Conservation (phyloP, 2,797 vertebrate species). For the Thalassophryne amazonica region DNA sequence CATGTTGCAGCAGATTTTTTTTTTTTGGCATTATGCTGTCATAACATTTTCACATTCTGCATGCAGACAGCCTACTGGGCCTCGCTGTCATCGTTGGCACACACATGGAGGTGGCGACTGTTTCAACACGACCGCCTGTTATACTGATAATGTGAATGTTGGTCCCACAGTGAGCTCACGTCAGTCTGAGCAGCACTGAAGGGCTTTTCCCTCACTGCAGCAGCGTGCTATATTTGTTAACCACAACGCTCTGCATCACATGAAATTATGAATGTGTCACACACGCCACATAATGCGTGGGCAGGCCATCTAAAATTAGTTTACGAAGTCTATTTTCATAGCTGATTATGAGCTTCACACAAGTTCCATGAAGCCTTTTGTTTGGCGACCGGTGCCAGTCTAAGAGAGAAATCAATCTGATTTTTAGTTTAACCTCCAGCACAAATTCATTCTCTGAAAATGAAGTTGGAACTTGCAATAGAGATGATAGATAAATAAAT, state of each 20-base stretch:
- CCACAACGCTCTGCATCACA: slow-evolving; percentile 66
- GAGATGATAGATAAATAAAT: no score
- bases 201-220: slow-evolving; percentile 61
- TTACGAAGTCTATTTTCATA: slow-evolving; percentile 60
- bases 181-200: slow-evolving; percentile 28
- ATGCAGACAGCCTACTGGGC: no score
- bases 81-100: no score
- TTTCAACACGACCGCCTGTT: slow-evolving; percentile 16
- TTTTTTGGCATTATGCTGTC: no score
- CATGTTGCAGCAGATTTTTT: no score
- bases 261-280: slow-evolving; percentile 67
- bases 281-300: slow-evolving; percentile 61
- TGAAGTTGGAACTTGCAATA: no score
- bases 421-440: no score
- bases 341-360: slow-evolving; percentile 18
- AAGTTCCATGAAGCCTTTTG: background rate
- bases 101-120: slow-evolving; percentile 5
- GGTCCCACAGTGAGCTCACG: slow-evolving; percentile 17
- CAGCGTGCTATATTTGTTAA: slow-evolving; percentile 58
- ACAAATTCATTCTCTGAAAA: no score
- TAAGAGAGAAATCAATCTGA: no score
- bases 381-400: background rate
- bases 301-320: slow-evolving; percentile 66
- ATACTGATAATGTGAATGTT: slow-evolving; percentile 30
- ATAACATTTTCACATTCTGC: no score